These are phyloP conservation scores for Acrobasis repandana DNA, from an alignment of 2,888 invertebrate genomes.

Conservation along the genomic window DNA sequence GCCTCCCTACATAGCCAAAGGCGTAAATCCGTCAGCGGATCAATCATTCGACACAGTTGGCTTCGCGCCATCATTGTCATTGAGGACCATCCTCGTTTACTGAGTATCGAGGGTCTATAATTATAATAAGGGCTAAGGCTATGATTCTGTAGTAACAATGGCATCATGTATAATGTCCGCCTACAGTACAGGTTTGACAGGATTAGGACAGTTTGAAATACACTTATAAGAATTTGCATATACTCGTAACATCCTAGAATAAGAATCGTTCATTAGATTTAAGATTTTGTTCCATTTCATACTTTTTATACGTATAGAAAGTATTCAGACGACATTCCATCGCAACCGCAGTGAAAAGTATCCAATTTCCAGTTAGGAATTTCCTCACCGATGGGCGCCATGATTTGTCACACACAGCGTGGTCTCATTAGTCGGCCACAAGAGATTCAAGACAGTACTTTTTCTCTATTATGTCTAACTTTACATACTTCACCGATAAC, in stretches of 20 bases:
- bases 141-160: no score
- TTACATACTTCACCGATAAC: no score
- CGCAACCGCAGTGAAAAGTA: neutral
- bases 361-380: slow-evolving; percentile 1
- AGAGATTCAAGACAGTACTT: neutral
- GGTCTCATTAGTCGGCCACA: neutral
- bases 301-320: neutral
- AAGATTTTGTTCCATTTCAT: neutral
- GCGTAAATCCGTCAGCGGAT: slow-evolving; percentile 28
- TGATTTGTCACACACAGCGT: neutral
- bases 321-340: neutral
- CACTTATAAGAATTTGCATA: no score
- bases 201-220: no score
- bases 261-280: no score
- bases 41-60: slow-evolving; percentile 47
- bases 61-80: slow-evolving; percentile 49
- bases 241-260: no score
- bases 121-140: no score
- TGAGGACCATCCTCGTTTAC: slow-evolving; percentile 5
- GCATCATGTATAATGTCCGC: no score
- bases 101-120: no score
- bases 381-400: neutral
- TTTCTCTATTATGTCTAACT: neutral
- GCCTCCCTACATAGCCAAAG: neutral
- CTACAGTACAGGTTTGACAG: no score